Conservation (phyloP, 92 coral and sea anemone genomes). For the Plumapathes pennacea region DNA sequence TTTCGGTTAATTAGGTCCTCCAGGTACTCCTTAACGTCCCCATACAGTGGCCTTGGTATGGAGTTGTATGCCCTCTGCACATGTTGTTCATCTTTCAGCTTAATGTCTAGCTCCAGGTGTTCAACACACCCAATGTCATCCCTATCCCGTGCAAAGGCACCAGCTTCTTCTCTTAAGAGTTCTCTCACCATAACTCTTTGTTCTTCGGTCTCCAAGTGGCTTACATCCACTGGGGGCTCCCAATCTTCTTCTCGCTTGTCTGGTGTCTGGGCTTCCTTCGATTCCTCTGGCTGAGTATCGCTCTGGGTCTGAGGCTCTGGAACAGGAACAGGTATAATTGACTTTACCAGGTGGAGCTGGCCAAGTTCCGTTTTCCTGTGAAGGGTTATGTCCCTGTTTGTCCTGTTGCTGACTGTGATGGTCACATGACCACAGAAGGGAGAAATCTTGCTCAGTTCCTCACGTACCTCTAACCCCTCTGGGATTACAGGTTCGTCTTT, state of each 20-base stretch:
- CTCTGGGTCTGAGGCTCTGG: neutral
- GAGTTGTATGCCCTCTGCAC: conserved; percentile 46
- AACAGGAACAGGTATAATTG: conserved; percentile 7
- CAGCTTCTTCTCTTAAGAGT: conserved; percentile 38
- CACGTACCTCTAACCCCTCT: conserved; percentile 6
- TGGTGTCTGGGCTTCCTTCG: neutral
- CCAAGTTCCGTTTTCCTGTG: conserved; percentile 34
- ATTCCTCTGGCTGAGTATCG: neutral
- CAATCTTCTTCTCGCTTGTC: neutral
- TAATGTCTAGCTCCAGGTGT: conserved; percentile 25
- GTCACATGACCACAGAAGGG: conserved; percentile 11
- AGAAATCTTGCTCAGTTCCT: conserved; percentile 12
- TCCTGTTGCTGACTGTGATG: conserved; percentile 8
- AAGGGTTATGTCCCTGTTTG: conserved; percentile 4
- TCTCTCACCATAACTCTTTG: conserved; percentile 9
- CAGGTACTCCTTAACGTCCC: conserved; percentile 38
- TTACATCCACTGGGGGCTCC: conserved; percentile 23
- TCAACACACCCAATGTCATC: conserved; percentile 38
- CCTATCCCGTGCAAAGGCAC: conserved; percentile 28
- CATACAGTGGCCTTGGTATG: conserved; percentile 48
- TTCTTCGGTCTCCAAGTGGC: conserved; percentile 10
- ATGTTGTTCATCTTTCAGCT: conserved; percentile 17
- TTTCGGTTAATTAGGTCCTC: conserved; percentile 45
- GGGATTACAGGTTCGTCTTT: conserved; percentile 14
- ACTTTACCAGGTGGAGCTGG: conserved; percentile 24